A percentile compares a stretch with the other conserved stretches of the same genome.
Evolutionary conservation across 2,113 vertebrate genomes (phyloP).

Genomic region (Isichthys henryi): DNA sequence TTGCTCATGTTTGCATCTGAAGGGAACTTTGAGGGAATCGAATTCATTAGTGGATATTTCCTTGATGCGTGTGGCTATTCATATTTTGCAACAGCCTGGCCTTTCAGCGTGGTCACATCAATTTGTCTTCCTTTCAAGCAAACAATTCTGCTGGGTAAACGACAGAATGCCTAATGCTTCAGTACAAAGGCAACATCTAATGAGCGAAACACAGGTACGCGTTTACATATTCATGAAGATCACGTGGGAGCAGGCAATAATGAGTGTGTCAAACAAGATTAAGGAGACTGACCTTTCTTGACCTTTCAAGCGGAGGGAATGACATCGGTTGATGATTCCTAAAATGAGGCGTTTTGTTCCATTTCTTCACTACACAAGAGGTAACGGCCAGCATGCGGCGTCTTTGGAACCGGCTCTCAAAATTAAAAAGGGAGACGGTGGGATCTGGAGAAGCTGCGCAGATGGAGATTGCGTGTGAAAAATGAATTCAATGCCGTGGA

Average conservation of each 20-base stretch:
- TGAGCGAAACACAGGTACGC: constrained; percentile 53
- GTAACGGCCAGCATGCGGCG: not conserved
- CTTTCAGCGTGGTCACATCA: not conserved
- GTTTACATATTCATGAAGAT: constrained; percentile 77
- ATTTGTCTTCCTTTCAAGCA: constrained; percentile 21
- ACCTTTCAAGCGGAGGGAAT: constrained; percentile 20
- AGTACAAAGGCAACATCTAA: constrained; percentile 60
- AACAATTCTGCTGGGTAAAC: not conserved
- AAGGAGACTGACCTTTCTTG: constrained; percentile 64
- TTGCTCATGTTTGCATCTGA: not conserved
- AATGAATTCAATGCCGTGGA: not conserved
- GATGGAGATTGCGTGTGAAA: not conserved
- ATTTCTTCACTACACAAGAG: not conserved
- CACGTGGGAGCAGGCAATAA: constrained; percentile 48
- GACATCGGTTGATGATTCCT: not conserved
- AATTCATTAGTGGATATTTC: constrained; percentile 17
- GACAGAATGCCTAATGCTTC: constrained; percentile 52
- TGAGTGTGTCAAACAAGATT: constrained; percentile 55
- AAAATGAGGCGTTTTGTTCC: constrained; percentile 1
- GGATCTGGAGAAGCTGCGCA: not conserved
- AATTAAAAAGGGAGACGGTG: not conserved
- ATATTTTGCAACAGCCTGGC: constrained; percentile 11
- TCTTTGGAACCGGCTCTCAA: not conserved
- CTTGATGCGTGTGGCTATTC: constrained; percentile 1
- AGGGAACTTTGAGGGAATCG: constrained; percentile 1